Conservation (phyloP, 2,888 invertebrate genomes). For the Volucella inflata region DNA sequence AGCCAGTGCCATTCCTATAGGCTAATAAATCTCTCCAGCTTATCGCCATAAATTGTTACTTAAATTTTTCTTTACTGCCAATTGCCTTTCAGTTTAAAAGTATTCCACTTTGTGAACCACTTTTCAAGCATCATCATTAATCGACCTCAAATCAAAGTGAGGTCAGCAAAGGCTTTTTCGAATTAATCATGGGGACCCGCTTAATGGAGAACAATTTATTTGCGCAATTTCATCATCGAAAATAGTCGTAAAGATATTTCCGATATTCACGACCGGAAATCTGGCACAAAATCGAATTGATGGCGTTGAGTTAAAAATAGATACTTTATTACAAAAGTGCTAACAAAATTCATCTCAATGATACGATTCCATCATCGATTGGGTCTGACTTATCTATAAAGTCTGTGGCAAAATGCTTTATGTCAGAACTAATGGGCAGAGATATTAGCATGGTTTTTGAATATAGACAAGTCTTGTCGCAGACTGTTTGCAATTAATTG, state of each 20-base stretch:
- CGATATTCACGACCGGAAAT: background rate
- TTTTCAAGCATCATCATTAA: slow-evolving; percentile 3
- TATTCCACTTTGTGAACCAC: slow-evolving; percentile 6
- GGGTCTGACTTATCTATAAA: background rate
- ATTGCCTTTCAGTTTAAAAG: slow-evolving; percentile 1
- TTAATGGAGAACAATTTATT: slow-evolving; percentile 25
- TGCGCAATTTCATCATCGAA: slow-evolving; percentile 21
- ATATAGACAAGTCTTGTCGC: background rate
- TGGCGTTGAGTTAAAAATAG: slow-evolving; percentile 9
- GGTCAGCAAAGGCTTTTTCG: background rate
- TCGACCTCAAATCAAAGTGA: slow-evolving; percentile 3
- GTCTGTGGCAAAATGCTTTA: background rate
- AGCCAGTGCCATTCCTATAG: no score
- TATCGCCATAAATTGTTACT: no score
- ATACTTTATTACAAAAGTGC: background rate
- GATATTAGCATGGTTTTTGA: background rate
- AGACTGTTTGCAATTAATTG: slow-evolving; percentile 32
- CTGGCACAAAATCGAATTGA: background rate
- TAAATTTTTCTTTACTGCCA: background rate
- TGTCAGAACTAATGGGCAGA: background rate
- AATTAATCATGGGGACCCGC: slow-evolving; percentile 36
- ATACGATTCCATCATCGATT: slow-evolving; percentile 1
- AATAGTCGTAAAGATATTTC: background rate
- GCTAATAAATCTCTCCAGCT: no score
- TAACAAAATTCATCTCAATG: slow-evolving; percentile 1